Evolutionary conservation across 2,888 invertebrate species (phyloP).

Genomic region (Antheraea assamensis): DNA sequence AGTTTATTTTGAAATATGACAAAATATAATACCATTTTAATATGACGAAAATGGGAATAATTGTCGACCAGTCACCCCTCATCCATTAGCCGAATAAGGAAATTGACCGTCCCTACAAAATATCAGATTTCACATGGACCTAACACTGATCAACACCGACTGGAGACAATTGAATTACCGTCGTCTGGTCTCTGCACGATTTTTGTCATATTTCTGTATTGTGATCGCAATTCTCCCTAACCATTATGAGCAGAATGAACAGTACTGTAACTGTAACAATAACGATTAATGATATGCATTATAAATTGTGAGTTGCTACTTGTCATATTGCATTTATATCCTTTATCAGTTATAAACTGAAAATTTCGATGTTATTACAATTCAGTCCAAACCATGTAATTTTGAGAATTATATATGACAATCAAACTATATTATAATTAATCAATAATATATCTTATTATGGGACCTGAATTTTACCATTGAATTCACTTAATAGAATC

Average conservation of each 20-base stretch:
- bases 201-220: constrained; percentile 73
- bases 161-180: constrained; percentile 77
- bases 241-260: constrained; percentile 34
- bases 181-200: constrained; percentile 71
- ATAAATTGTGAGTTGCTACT: background rate
- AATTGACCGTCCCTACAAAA: constrained; percentile 74
- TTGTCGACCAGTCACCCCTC: constrained; percentile 59
- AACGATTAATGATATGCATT: background rate
- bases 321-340: no score
- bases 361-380: background rate
- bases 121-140: constrained; percentile 80
- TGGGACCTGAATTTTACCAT: background rate
- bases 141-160: constrained; percentile 75
- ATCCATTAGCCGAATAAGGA: constrained; percentile 71
- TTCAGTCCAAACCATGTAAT: background rate
- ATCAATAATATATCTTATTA: no score
- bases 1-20: constrained; percentile 22
- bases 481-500: background rate
- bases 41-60: constrained; percentile 57
- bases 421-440: background rate
- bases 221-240: constrained; percentile 40
- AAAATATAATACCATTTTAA: constrained; percentile 23
- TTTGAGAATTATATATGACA: background rate
- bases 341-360: background rate
- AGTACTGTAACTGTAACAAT: constrained; percentile 5